Evolutionary conservation across 2,888 invertebrate genomes (phyloP).

Genomic region (Tenthredo distinguenda): DNA sequence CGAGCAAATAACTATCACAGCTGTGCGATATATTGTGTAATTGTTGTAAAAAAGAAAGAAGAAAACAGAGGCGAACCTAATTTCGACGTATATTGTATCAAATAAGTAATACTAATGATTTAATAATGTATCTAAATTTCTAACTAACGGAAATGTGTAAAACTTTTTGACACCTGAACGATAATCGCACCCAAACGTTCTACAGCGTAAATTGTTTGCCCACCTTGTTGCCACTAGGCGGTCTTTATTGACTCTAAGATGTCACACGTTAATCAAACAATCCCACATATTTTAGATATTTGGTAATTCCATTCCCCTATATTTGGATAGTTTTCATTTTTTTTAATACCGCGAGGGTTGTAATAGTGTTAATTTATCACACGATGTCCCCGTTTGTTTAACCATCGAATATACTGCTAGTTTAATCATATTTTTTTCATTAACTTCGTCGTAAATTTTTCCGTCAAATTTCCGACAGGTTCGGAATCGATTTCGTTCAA

Average conservation of each 20-base stretch:
- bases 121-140: constrained; percentile 44
- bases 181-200: constrained; percentile 71
- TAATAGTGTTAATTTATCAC: constrained; percentile 68
- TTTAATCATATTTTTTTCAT: constrained; percentile 65
- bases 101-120: neutral
- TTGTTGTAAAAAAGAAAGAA: neutral
- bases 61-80: neutral
- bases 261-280: constrained; percentile 70
- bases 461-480: neutral
- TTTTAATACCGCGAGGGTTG: constrained; percentile 52
- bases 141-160: constrained; percentile 55
- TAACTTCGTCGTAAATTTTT: constrained; percentile 64
- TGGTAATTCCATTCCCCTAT: constrained; percentile 55
- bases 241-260: constrained; percentile 66
- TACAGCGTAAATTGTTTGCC: constrained; percentile 70
- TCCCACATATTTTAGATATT: constrained; percentile 65
- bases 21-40: neutral
- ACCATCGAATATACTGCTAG: constrained; percentile 61
- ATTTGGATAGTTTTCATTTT: constrained; percentile 57
- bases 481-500: neutral
- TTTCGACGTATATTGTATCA: neutral
- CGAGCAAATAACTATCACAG: no score
- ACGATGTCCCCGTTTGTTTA: constrained; percentile 63
- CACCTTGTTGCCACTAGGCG: constrained; percentile 67
- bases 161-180: constrained; percentile 66